Evolutionary conservation across 2,113 vertebrate genomes (phyloP).

Genomic region (Pelecanoides urinatrix): DNA sequence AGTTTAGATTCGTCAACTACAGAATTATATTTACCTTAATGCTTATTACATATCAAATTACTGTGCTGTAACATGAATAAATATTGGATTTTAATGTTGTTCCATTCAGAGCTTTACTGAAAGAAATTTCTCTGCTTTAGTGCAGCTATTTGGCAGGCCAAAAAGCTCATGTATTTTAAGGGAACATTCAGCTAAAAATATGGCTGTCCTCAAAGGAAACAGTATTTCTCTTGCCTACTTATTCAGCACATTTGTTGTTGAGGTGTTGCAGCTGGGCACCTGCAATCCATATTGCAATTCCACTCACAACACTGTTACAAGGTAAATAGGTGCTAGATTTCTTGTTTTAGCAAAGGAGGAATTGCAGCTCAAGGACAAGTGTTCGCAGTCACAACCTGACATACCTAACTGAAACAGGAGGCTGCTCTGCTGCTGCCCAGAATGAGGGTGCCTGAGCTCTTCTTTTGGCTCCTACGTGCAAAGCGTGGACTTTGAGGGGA

Average conservation of each 20-base stretch:
- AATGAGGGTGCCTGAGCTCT: background rate
- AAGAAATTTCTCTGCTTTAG: background rate
- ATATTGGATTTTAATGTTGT: slow-evolving; percentile 51
- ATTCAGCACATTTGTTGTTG: background rate
- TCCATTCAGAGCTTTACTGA: slow-evolving; percentile 7
- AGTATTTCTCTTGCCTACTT: background rate
- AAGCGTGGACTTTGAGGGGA: accelerated
- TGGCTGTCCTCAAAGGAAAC: background rate
- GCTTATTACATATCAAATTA: slow-evolving; percentile 53
- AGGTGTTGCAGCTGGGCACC: background rate
- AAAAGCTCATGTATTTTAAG: background rate
- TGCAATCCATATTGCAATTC: background rate
- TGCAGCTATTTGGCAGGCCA: background rate
- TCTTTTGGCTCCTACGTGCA: background rate
- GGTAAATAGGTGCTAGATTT: background rate
- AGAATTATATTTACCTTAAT: slow-evolving; percentile 57
- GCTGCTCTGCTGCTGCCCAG: background rate
- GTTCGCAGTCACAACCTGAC: background rate
- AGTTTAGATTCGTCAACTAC: slow-evolving; percentile 43
- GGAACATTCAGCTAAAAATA: background rate
- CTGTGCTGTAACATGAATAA: slow-evolving; percentile 43
- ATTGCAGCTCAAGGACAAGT: background rate
- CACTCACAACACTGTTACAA: background rate
- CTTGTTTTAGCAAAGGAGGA: background rate
- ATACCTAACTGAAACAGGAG: background rate